Conservation (phyloP, 2,797 vertebrate species). For the Microchirus variegatus region DNA sequence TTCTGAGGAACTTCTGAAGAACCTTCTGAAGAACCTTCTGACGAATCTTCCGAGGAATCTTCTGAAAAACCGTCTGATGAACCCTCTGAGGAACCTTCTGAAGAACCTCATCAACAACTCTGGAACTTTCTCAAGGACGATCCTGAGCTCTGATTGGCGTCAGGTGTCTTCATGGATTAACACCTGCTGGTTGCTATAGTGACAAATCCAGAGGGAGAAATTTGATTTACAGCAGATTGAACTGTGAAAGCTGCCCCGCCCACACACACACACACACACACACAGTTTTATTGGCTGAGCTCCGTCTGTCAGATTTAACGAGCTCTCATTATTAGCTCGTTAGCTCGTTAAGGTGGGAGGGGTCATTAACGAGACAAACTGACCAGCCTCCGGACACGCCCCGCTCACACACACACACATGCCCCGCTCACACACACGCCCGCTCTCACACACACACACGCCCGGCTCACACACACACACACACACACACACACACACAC, state of each 20-base stretch:
- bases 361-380: constrained; percentile 67
- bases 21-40: too few relatives aligned
- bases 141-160: too few relatives aligned
- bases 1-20: background rate
- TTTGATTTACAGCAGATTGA: background rate
- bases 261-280: background rate
- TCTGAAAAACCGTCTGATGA: too few relatives aligned
- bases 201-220: background rate
- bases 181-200: too few relatives aligned
- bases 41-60: too few relatives aligned
- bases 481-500: constrained; percentile 27
- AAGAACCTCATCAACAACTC: too few relatives aligned
- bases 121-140: too few relatives aligned
- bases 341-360: constrained; percentile 65
- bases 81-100: too few relatives aligned
- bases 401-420: constrained; percentile 23
- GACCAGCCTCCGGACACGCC: constrained; percentile 63
- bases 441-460: constrained; percentile 23
- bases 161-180: too few relatives aligned
- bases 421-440: background rate
- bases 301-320: constrained; percentile 50
- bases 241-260: background rate
- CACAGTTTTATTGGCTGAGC: constrained; percentile 54
- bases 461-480: constrained; percentile 25
- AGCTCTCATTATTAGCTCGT: constrained; percentile 59